Evolutionary conservation across 2,888 invertebrate genomes (phyloP), one percentile per base, ranked within the genome.

Genomic region (Diabrotica balteata): DNA sequence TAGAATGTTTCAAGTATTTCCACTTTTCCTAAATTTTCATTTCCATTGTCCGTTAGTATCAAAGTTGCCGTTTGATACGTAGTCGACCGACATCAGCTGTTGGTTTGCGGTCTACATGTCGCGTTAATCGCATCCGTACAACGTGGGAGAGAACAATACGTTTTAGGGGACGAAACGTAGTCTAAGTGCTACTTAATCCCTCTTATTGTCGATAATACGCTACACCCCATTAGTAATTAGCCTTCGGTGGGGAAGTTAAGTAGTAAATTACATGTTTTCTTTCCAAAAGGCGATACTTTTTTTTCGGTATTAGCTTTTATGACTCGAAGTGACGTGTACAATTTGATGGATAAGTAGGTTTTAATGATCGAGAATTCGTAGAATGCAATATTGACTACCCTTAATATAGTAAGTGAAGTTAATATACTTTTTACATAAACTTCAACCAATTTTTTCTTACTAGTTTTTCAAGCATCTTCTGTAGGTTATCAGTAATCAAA

Each of bases 141-240:
- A 73, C 74, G 75, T 75, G 74, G 73, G 74, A 75, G 74, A 72
- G 72, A 72, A 72, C 72, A 72, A 74, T 74, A 72, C 65, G 62
- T 71, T 70, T 70, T 66, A 75, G 76, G 76, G 75, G 75, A 73
- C 69, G 74, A 72, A 75, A 72, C 72, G 73, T 72, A 72, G 72
- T 68, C 63, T 74, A 78, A 79, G 77, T 79, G 77, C 73, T 74
- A 75, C 78, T 79, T 78, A 79, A 79, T 79, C 78, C 79, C 77
- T 72, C 77, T 77, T 73, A 77, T 77, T 78, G 76, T 73, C 68
- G 70, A 72, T 75, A 76, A 78, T 74, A 74, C 72, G 74, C 77
- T 77, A 77, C 78, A 78, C 76, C 76, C 77, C 78, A 77, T 78
- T 78, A 73, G 76, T 77, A 78, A 79, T 77, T 77, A 76, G 73